phyloP scores from a whole-genome alignment of 2,888 invertebrate species.

The Plemyria rubiginata region DNA sequence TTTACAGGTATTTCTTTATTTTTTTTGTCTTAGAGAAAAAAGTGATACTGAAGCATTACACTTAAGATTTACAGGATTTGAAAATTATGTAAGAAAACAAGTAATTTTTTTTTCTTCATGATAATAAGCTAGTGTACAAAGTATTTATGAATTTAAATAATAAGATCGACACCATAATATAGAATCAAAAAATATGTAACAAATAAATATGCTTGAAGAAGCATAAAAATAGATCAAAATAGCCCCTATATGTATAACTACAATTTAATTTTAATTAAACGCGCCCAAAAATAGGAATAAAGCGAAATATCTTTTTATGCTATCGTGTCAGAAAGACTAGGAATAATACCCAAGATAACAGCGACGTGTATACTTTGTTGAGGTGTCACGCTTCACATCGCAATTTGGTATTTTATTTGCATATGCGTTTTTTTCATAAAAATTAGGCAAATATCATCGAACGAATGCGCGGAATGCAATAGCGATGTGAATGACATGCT shows the following conservation, averaged over 20 bases:
- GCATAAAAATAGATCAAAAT: conserved; percentile 7
- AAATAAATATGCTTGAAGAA: background rate
- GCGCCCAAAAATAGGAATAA: conserved; percentile 41
- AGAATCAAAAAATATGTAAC: conserved; percentile 3
- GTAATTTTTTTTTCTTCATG: too few relatives aligned
- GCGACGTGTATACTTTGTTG: conserved; percentile 37
- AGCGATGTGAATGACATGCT: too few relatives aligned
- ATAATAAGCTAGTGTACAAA: background rate
- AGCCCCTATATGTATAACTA: conserved; percentile 4
- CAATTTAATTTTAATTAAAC: conserved; percentile 20
- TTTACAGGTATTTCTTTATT: conserved; percentile 3
- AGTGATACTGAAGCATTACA: conserved; percentile 3
- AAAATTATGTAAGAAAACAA: background rate
- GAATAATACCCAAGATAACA: conserved; percentile 25
- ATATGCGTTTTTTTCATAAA: conserved; percentile 1
- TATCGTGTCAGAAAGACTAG: conserved; percentile 15
- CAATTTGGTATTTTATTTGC: conserved; percentile 10
- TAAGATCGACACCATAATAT: conserved; percentile 1
- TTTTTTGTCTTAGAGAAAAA: conserved; percentile 3
- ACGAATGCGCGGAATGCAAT: too few relatives aligned
- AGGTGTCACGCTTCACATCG: too few relatives aligned
- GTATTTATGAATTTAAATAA: background rate
- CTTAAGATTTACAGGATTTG: background rate
- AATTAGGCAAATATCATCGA: too few relatives aligned
- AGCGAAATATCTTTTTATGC: conserved; percentile 33